Conservation (phyloP, 2,113 vertebrate species). For the Hippoglossus stenolepis region DNA sequence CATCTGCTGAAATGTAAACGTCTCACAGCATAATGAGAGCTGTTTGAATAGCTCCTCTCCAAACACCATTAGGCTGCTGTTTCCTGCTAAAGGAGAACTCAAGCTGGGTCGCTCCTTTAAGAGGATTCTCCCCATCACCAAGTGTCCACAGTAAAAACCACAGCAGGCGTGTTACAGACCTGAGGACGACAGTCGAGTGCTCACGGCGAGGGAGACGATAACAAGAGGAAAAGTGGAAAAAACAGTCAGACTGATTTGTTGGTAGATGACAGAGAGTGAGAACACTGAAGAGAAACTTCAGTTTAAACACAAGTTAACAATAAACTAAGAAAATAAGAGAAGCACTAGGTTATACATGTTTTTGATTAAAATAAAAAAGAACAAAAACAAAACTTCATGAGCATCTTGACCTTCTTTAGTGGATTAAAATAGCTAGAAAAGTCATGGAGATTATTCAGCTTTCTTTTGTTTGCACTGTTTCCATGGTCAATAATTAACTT, state of each 20-base stretch:
- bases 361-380: too few species aligned
- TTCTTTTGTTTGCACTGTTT: too few species aligned
- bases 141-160: slow-evolving; percentile 44
- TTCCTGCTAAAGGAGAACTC: slow-evolving; percentile 59
- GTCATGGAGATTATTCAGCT: too few species aligned
- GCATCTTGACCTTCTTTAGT: too few species aligned
- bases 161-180: slow-evolving; percentile 30
- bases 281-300: too few species aligned
- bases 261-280: too few species aligned
- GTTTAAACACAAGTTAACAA: too few species aligned
- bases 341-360: too few species aligned
- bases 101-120: slow-evolving; percentile 49
- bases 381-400: too few species aligned
- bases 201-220: neutral
- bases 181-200: neutral
- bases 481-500: too few species aligned
- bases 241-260: neutral
- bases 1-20: slow-evolving; percentile 62
- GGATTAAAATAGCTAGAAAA: too few species aligned
- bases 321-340: too few species aligned
- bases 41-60: slow-evolving; percentile 61
- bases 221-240: neutral
- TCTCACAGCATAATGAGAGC: slow-evolving; percentile 46
- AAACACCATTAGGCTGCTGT: slow-evolving; percentile 66
- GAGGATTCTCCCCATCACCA: slow-evolving; percentile 34